Evolutionary conservation across 2,888 invertebrate species (phyloP).

Genomic region (Mermis nigrescens): DNA sequence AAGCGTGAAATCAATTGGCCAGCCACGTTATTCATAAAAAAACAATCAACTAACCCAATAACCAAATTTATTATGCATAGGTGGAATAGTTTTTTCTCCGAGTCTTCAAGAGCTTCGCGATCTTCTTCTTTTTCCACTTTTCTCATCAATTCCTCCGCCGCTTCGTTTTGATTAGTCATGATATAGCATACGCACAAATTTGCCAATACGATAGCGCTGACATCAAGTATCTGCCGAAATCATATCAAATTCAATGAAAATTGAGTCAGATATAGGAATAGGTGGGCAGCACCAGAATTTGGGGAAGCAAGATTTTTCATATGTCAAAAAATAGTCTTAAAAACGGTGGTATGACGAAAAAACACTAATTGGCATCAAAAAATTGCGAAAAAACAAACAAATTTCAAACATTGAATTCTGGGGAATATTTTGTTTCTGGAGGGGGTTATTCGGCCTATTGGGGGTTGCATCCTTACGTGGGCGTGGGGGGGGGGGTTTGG

Average conservation of each 20-base stretch:
- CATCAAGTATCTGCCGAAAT: conserved; percentile 47
- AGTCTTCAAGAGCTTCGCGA: conserved; percentile 67
- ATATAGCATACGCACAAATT: conserved; percentile 97
- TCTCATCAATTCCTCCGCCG: conserved; percentile 92
- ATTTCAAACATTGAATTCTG: neutral
- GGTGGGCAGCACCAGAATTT: too few species aligned
- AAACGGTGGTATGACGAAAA: too few species aligned
- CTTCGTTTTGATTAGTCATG: conserved; percentile 94
- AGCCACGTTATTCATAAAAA: too few species aligned
- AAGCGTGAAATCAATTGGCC: too few species aligned
- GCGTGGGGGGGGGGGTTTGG: too few species aligned
- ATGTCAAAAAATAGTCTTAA: conserved; percentile 1
- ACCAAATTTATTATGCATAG: conserved; percentile 94
- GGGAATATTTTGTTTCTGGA: too few species aligned
- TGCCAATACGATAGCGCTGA: conserved; percentile 91
- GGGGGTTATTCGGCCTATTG: too few species aligned
- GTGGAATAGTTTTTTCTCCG: conserved; percentile 79
- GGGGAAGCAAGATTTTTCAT: neutral
- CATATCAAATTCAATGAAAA: neutral
- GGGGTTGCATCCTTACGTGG: too few species aligned
- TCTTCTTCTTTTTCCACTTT: conserved; percentile 97
- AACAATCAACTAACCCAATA: conserved; percentile 65
- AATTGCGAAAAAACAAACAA: too few species aligned
- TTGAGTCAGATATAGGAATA: neutral
- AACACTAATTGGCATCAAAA: too few species aligned